phyloP scores from a whole-genome alignment of 2,888 invertebrate genomes.

The Drosophila testacea region DNA sequence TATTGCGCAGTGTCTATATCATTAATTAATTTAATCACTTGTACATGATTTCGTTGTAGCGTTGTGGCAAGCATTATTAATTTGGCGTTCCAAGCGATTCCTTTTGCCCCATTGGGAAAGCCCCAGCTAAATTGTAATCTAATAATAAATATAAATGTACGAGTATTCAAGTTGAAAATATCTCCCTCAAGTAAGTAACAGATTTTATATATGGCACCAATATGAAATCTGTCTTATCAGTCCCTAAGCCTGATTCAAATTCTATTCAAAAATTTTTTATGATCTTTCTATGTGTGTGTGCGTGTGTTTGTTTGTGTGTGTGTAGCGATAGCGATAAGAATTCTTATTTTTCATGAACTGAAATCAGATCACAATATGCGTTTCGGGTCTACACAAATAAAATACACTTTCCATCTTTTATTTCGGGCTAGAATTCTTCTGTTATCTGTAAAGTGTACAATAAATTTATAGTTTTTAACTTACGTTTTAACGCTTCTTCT shows the following conservation, averaged over 20 bases:
- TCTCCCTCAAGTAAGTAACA: not conserved
- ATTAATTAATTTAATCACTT: constrained; percentile 84
- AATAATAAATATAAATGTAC: constrained; percentile 16
- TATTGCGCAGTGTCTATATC: constrained; percentile 83
- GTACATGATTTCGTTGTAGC: constrained; percentile 77
- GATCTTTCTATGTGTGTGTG: constrained; percentile 23
- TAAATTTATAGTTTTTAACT: constrained; percentile 25
- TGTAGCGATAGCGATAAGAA: constrained; percentile 52
- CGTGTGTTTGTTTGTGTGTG: constrained; percentile 4
- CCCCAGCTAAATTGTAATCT: constrained; percentile 29
- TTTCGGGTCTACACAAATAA: constrained; percentile 16
- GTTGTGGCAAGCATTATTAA: constrained; percentile 63
- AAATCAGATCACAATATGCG: constrained; percentile 57
- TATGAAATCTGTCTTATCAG: constrained; percentile 42
- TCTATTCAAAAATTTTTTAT: constrained; percentile 32
- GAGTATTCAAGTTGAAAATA: constrained; percentile 5
- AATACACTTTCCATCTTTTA: constrained; percentile 40
- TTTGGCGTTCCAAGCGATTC: constrained; percentile 34
- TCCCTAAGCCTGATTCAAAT: constrained; percentile 35
- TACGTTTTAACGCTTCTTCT: constrained; percentile 32
- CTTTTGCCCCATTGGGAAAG: constrained; percentile 35
- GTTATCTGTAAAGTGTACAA: constrained; percentile 35
- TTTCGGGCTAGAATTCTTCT: constrained; percentile 4
- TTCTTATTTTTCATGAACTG: constrained; percentile 13
- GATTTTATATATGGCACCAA: constrained; percentile 4